phyloP scores from a whole-genome alignment of 2,797 vertebrate species.

The Myripristis murdjan region DNA sequence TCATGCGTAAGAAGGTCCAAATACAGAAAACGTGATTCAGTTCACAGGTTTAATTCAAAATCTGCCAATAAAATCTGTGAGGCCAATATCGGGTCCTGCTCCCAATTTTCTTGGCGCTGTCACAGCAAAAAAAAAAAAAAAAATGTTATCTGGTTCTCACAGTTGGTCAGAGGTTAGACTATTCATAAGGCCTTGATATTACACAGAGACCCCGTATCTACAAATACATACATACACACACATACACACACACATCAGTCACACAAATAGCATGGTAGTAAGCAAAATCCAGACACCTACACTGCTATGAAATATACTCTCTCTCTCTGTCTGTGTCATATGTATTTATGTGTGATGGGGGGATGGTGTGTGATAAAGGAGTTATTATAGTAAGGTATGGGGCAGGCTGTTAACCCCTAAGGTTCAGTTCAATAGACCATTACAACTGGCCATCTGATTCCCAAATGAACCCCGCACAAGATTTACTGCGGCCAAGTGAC shows the following conservation, averaged over 20 bases:
- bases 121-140: not conserved
- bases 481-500: not conserved
- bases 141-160: not conserved
- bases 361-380: slow-evolving; percentile 39
- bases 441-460: slow-evolving; percentile 65
- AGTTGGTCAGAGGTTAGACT: too few species aligned
- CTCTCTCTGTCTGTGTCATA: not conserved
- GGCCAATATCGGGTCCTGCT: not conserved
- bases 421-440: slow-evolving; percentile 65
- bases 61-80: too few species aligned
- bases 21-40: not conserved
- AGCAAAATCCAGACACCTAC: slow-evolving; percentile 8
- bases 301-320: not conserved
- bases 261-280: not conserved
- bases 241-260: slow-evolving; percentile 8
- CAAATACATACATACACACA: slow-evolving; percentile 1
- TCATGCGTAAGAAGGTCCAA: not conserved
- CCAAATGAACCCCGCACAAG: slow-evolving; percentile 2
- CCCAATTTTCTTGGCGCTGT: not conserved
- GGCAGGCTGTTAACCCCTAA: slow-evolving; percentile 34
- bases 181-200: not conserved
- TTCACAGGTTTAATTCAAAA: not conserved
- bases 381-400: slow-evolving; percentile 36
- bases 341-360: slow-evolving; percentile 28
- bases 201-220: not conserved